phyloP scores from a whole-genome alignment of 2,888 invertebrate genomes.

The Plagodis pulveraria region DNA sequence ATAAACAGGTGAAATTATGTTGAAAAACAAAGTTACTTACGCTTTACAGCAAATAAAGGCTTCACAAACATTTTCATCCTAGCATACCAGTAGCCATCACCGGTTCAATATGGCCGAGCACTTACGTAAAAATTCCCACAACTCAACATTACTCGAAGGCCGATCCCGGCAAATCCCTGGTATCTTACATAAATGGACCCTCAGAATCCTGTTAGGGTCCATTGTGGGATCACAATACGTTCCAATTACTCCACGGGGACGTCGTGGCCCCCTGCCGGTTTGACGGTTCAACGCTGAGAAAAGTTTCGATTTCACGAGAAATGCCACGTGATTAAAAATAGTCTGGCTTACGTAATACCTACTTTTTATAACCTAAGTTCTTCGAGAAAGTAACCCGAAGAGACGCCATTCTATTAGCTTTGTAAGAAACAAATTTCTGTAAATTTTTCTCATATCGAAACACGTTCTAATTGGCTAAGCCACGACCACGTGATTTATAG shows the following conservation, averaged over 20 bases:
- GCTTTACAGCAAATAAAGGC: no score
- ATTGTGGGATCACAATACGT: conserved; percentile 62
- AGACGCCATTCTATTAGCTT: no score
- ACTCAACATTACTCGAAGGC: conserved; percentile 34
- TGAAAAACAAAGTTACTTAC: no score
- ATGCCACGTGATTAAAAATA: background rate
- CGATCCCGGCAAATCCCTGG: conserved; percentile 43
- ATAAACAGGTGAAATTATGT: no score
- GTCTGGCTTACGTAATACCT: background rate
- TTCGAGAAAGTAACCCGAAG: no score
- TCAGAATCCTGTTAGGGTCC: conserved; percentile 52
- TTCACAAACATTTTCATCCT: no score
- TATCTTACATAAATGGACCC: conserved; percentile 52
- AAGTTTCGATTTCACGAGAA: conserved; percentile 6
- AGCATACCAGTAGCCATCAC: no score
- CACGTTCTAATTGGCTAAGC: no score
- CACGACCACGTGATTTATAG: no score
- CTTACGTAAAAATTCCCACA: conserved; percentile 24
- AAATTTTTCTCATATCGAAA: no score
- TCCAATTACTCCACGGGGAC: conserved; percentile 50
- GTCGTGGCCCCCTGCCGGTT: conserved; percentile 17
- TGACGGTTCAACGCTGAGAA: background rate
- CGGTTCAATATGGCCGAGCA: background rate
- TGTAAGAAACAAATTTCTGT: no score
- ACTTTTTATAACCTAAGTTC: no score